A percentile compares a stretch with the other conserved stretches of the same genome.
phyloP scores from a whole-genome alignment of 1,140 invertebrate species.

The Apis laboriosa region DNA sequence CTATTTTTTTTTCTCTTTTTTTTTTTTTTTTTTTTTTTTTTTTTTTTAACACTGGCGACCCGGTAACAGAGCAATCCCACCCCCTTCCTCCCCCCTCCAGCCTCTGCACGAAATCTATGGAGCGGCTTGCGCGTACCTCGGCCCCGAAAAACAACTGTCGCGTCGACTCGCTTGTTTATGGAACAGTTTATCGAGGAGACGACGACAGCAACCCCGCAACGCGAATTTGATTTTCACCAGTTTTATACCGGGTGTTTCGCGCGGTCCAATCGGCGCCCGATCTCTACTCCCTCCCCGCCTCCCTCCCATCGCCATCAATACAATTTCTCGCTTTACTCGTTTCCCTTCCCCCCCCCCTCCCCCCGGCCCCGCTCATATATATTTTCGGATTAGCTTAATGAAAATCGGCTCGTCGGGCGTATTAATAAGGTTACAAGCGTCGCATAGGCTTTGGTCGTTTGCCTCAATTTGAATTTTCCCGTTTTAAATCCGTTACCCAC shows the following conservation, averaged over 20 bases:
- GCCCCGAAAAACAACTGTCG: not conserved
- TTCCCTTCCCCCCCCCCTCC: too few relatives aligned
- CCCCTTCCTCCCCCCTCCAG: too few relatives aligned
- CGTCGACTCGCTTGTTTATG: conserved; percentile 16
- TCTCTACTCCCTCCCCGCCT: not conserved
- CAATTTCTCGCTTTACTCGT: conserved; percentile 10
- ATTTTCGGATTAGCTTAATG: conserved; percentile 41
- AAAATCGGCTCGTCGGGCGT: conserved; percentile 38
- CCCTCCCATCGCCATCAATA: not conserved
- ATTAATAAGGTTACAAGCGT: conserved; percentile 46
- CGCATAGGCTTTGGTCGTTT: not conserved
- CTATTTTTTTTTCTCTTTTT: too few relatives aligned
- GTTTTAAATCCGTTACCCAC: conserved; percentile 35
- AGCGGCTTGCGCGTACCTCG: too few relatives aligned
- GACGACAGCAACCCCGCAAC: not conserved
- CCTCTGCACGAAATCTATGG: not conserved
- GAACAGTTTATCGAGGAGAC: conserved; percentile 32
- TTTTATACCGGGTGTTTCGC: conserved; percentile 11
- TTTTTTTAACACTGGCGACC: too few relatives aligned
- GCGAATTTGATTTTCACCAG: conserved; percentile 31
- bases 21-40: too few relatives aligned
- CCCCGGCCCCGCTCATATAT: not conserved
- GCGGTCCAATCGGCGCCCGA: not conserved
- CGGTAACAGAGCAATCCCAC: not conserved
- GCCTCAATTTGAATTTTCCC: conserved; percentile 39